A percentile compares a stretch with the other conserved stretches of the same genome.
Evolutionary conservation across 2,113 vertebrate species (phyloP).

Genomic region (Archilochus colubris): DNA sequence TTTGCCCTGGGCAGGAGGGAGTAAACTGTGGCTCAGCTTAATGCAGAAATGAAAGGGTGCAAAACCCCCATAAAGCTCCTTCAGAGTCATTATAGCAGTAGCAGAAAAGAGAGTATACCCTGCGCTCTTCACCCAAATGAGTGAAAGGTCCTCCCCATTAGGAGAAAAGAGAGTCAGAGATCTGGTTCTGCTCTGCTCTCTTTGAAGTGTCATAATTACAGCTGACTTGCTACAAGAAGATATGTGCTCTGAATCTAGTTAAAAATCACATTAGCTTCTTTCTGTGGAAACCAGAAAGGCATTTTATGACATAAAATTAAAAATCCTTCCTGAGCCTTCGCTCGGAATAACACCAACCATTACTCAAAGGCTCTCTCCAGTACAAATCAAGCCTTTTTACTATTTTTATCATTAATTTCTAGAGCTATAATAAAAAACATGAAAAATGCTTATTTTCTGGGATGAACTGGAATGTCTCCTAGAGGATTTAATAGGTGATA

Average conservation of each 20-base stretch:
- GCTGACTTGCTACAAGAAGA: not conserved
- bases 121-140: not conserved
- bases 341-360: not conserved
- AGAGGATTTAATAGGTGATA: slow-evolving; percentile 17
- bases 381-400: not conserved
- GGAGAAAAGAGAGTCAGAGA: not conserved
- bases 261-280: not conserved
- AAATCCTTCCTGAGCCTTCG: not conserved
- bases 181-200: not conserved
- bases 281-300: not conserved
- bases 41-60: not conserved
- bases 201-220: not conserved
- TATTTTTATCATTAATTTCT: not conserved
- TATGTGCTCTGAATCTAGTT: not conserved
- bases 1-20: not conserved
- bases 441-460: not conserved
- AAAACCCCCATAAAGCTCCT: not conserved
- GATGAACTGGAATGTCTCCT: not conserved
- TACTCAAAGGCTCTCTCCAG: not conserved
- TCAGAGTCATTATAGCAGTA: not conserved
- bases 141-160: rapidly evolving
- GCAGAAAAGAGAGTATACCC: not conserved
- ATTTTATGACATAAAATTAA: not conserved
- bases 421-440: not conserved
- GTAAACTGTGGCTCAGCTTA: not conserved